Base-by-base conservation (phyloP, 2,797 vertebrate species). In the Antrozous pallidus region DNA sequence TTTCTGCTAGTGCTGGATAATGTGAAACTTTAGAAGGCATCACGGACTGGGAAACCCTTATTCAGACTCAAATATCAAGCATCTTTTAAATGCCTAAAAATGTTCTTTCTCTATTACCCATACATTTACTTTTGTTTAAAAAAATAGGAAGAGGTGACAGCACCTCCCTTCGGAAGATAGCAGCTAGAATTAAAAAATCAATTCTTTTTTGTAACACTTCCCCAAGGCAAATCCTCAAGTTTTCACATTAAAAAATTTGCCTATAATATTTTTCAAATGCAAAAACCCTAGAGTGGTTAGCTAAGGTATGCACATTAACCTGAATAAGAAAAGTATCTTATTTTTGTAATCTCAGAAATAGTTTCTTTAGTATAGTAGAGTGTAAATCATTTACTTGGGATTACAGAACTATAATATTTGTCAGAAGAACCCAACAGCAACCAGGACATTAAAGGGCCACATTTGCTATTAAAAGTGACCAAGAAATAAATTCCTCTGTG, bases 81-180 rank as follows among this genome's bases (percentile, higher is more conserved):
- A 61, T 73, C 56, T 93, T 93, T 71, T 61, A 94, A 95, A 94
- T 54, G 7, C 1, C 20, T 83, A 31, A 12, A 47, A 79, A 92
- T 77, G 38, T 63, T 94, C 63, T 83, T 86, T 91, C 79, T 93
- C 83, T 94, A 81, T 90, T 45, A 47, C 14, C 16, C 78, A 82
- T 5, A 17, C 17, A 58, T 92, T 95, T 69, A 24, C 74, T 91
- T 92, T 77, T 42, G 17, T 91, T 86, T 36, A 49, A 51, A 71
- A 42, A 47, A 40, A 11, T 10, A 78, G 63, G 6, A 95, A 63
- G 8, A 51, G 2, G 10, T 54, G 11, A 82, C 16, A 38, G 18
- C 1, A 13, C 17, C 45, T 73, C 67, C 5, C 56, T 78, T 63
- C 51, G n/a, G 6, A 79, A 96, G 36, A 36, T 63, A 79, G 82